Conservation (phyloP, 2,797 vertebrate species). For the Sphenodon punctatus region DNA sequence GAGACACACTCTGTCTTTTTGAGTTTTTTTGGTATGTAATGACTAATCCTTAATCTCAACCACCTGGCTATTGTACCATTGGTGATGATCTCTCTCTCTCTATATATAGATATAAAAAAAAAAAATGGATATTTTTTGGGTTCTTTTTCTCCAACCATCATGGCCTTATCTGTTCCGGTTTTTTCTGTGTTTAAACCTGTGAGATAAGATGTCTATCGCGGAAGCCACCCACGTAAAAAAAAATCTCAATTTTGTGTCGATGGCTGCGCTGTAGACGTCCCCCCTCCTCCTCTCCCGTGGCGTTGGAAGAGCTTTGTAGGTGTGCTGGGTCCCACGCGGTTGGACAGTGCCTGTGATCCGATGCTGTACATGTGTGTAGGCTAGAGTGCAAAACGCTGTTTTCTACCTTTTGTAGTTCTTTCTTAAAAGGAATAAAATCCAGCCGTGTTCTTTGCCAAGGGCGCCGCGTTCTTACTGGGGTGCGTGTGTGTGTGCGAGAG, state of each 20-base stretch:
- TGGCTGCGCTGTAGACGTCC: conserved; percentile 26
- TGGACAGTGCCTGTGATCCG: conserved; percentile 29
- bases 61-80: conserved; percentile 69
- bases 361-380: conserved; percentile 56
- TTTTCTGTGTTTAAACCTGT: conserved; percentile 73
- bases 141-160: conserved; percentile 74
- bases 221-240: conserved; percentile 65
- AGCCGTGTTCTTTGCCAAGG: conserved; percentile 66
- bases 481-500: too few relatives aligned
- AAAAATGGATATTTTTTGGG: conserved; percentile 66
- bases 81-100: too few relatives aligned
- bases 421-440: conserved; percentile 79
- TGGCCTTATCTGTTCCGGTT: conserved; percentile 78
- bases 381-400: conserved; percentile 72
- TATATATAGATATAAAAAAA: too few relatives aligned
- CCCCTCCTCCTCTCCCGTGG: too few relatives aligned
- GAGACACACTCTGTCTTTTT: conserved; percentile 42
- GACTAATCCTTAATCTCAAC: conserved; percentile 48
- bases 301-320: conserved; percentile 32
- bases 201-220: conserved; percentile 71
- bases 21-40: conserved; percentile 59
- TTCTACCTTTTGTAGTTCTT: conserved; percentile 82
- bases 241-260: conserved; percentile 73
- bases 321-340: conserved; percentile 14
- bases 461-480: conserved; percentile 29